Evolutionary conservation across 2,888 invertebrate genomes (phyloP).

Genomic region (Orthonevra nobilis): DNA sequence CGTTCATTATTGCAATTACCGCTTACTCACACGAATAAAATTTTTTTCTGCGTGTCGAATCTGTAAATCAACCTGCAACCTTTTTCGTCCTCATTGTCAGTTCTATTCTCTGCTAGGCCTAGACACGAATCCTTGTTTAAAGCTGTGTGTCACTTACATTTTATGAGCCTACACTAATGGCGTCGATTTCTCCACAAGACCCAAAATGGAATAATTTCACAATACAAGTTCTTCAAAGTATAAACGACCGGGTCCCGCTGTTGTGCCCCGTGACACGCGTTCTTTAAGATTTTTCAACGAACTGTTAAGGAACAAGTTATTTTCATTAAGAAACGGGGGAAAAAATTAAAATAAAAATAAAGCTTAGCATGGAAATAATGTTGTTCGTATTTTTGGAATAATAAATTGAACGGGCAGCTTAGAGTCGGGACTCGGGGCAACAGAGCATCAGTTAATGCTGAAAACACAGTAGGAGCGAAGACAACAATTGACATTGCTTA

Average conservation of each 20-base stretch:
- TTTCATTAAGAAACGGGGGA: constrained; percentile 32
- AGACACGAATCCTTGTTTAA: constrained; percentile 57
- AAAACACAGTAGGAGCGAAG: constrained; percentile 26
- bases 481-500: constrained; percentile 65
- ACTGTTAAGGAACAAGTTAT: constrained; percentile 55
- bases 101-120: too few relatives aligned
- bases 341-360: constrained; percentile 1
- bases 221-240: too few relatives aligned
- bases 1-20: too few relatives aligned
- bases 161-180: constrained; percentile 66
- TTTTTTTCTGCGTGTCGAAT: constrained; percentile 16
- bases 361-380: constrained; percentile 36
- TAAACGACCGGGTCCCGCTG: too few relatives aligned
- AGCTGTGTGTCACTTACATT: constrained; percentile 53
- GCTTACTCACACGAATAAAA: too few relatives aligned
- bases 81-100: too few relatives aligned
- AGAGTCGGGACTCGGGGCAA: not conserved
- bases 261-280: not conserved
- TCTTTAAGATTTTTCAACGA: constrained; percentile 57
- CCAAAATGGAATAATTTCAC: constrained; percentile 49
- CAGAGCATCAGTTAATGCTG: constrained; percentile 48
- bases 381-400: constrained; percentile 58
- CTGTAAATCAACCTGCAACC: too few relatives aligned
- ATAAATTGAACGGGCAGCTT: constrained; percentile 55
- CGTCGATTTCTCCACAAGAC: constrained; percentile 37